Conservation (phyloP, 2,888 invertebrate species). For the Eupsilia transversa region DNA sequence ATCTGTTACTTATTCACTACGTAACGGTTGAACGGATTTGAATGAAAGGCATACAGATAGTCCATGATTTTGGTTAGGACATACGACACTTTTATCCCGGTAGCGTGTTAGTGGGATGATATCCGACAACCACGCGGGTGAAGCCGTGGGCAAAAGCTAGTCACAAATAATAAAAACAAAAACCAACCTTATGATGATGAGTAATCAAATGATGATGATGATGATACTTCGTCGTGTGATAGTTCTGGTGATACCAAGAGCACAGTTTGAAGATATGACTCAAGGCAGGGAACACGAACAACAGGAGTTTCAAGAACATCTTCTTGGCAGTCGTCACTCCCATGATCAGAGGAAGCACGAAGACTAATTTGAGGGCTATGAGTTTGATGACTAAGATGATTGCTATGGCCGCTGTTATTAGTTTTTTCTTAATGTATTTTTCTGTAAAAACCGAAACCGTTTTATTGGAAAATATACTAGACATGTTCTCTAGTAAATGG, state of each 20-base stretch:
- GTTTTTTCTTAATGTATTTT: constrained; percentile 94
- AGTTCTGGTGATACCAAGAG: constrained; percentile 94
- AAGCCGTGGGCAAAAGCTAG: too few species aligned
- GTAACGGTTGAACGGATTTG: too few species aligned
- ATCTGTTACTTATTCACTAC: too few species aligned
- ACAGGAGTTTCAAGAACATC: constrained; percentile 94
- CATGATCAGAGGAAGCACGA: constrained; percentile 94
- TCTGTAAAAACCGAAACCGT: constrained; percentile 88
- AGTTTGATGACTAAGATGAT: constrained; percentile 94
- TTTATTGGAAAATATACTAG: not conserved
- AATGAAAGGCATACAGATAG: too few species aligned
- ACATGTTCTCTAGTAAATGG: not conserved
- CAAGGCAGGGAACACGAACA: constrained; percentile 95
- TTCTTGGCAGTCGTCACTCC: constrained; percentile 96
- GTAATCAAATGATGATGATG: constrained; percentile 95
- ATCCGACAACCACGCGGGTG: too few species aligned
- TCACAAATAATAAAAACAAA: not conserved
- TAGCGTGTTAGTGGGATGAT: too few species aligned
- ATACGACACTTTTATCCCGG: too few species aligned
- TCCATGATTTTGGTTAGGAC: too few species aligned
- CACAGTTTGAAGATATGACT: constrained; percentile 96
- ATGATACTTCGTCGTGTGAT: constrained; percentile 94
- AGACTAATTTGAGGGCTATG: constrained; percentile 94
- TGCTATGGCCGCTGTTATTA: constrained; percentile 94
- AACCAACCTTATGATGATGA: constrained; percentile 92